Evolutionary conservation across 1,140 invertebrate genomes (phyloP), one percentile per base, ranked within the genome.

Genomic region (Mactra quadrangularis): DNA sequence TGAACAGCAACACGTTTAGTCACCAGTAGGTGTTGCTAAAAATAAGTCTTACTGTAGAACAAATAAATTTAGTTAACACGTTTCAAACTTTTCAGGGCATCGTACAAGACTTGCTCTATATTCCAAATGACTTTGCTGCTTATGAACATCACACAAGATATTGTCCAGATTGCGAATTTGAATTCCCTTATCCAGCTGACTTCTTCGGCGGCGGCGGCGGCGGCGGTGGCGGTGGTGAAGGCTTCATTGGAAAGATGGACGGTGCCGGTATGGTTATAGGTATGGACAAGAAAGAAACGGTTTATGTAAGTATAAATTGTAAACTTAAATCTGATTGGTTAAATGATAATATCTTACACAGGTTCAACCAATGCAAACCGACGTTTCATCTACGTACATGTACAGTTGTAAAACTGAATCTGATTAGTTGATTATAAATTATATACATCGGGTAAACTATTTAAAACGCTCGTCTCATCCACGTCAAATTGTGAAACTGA

Each of bases 21-120:
- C n/a, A n/a, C n/a, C n/a, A n/a, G n/a, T n/a, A n/a, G n/a, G n/a
- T n/a, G n/a, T n/a, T n/a, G n/a, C n/a, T n/a, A n/a, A n/a, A n/a
- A n/a, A n/a, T n/a, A n/a, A n/a, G n/a, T n/a, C n/a, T n/a, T n/a
- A n/a, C n/a, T n/a, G n/a, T n/a, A n/a, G n/a, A n/a, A n/a, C n/a
- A n/a, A n/a, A n/a, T n/a, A n/a, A n/a, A 15, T 19, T 19, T 11
- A 50, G 9, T 9, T 50, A 11, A 9, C 45, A 50, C 45, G 9
- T n/a, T n/a, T n/a, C n/a, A n/a, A n/a, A n/a, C n/a, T n/a, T 17
- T 52, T 22, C 55, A 82, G 79, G 79, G 79, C 47, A 33, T 41
- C 0, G 52, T 82, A n/a, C 79, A 82, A 53, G 79, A 82, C 35
- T 47, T 82, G 1, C 38, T 75, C 4, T 75, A 74, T 22, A 57